Evolutionary conservation across 2,888 invertebrate species (phyloP), one percentile per base, ranked within the genome.

Genomic region (Pollenia angustigena): DNA sequence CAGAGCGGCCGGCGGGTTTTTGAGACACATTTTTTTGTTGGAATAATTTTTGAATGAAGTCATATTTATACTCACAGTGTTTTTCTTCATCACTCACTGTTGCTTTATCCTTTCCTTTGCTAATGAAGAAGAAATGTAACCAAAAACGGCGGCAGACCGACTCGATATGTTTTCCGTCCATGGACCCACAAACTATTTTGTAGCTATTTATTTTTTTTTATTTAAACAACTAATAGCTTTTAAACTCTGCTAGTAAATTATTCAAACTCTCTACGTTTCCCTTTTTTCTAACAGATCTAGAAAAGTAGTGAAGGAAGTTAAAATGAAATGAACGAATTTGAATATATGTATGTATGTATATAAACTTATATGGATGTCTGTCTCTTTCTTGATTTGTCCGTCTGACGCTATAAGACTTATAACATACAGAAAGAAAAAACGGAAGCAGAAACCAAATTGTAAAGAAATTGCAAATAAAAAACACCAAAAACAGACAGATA

Each of bases 381-480:
- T 60, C 40, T 14, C 32, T 48, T 7, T 72, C 50, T 60, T 2
- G 32, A 23, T 48, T 14, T 32, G 23, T 71, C 69, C 4, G 58
- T 69, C 44, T 50, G 71, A 12, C 44, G 16, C 48, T 56, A 6
- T 42, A 66, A 4, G 40, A 68, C 50, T 46, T 60, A 16, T 54
- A 56, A 50, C 68, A 16, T 69, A 66, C 60, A 64, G 12, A 18
- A 23, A 66, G n/a, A 58, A 32, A 6, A 54, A 86, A 64, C 46
- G 74, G 79, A 80, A 80, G 75, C 56, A 82, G 79, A 62, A 79
- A 79, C 71, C 54, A 83, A 83, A 76, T 72, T 46, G 71, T 75
- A 64, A 75, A 46, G 58, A 66, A 81, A 81, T 79, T 68, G 14
- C 46, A 46, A 66, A n/a, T n/a, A 46, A 4, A 48, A 71, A 64